Evolutionary conservation across 2,113 vertebrate genomes (phyloP), one percentile per base, ranked within the genome.

Genomic region (Gila orcuttii): DNA sequence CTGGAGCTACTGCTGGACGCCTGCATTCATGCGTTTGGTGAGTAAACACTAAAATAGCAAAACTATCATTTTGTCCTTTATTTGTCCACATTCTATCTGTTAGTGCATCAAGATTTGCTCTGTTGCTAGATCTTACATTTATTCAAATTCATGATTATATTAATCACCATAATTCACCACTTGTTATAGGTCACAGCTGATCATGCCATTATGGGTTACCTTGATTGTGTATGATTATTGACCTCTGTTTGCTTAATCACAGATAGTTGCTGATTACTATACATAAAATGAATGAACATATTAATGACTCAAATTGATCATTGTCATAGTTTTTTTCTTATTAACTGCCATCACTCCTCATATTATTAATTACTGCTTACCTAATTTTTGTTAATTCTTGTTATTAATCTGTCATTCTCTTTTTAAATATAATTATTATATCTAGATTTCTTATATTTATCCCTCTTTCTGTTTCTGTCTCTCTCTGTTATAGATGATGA

Each of bases 21-120:
- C 76, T 98, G 97, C 92, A 96, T 98, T 88, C 94, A 96, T 84
- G 95, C 95, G 85, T 98, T 99, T 89, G 98, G 98, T 99, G 94
- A 8, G 95, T 89, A 3, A 19, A 74, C 39, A 25, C 23, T 45
- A 25, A 76, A 52, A 52, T 76, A 15, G 13, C 39, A 47, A 36
- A 69, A 17, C 42, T 17, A 6, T 75, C 0, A 17, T 47, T 45
- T 75, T 25, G 23, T 25, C 42, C 55, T 21, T 57, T 21, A 57
- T 21, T 42, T 57, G 55, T 57, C 19, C 19, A 57, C 55, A 57
- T 21, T 8, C 0, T 2, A 21, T 57, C 55, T 57, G 55, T 7
- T 57, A 21, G 19, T 57, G 19, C 19, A 57, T 57, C 19, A 57
- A 57, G 55, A 57, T 57, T 57, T 57, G 19, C 68, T 71, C 66